Conservation (phyloP, 2,888 invertebrate species). For the Drosophila barbarae region DNA sequence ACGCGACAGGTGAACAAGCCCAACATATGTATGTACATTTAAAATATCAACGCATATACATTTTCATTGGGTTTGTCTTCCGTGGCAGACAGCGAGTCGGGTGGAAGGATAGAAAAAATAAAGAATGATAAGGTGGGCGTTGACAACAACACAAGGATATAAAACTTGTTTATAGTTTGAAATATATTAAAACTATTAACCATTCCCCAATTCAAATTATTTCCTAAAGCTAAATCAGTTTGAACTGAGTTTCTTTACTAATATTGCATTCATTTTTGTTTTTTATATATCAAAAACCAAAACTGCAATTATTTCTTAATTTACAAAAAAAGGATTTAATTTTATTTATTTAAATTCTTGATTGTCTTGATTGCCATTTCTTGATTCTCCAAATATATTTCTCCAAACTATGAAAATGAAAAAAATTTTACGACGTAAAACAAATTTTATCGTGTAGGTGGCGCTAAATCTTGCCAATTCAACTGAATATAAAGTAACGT, state of each 20-base stretch:
- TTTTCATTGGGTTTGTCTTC: background rate
- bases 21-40: background rate
- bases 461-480: no score
- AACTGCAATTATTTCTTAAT: no score
- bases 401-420: no score
- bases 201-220: background rate
- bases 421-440: no score
- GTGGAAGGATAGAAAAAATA: background rate
- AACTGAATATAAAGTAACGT: no score
- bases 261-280: background rate
- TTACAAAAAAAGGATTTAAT: no score
- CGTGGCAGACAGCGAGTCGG: background rate
- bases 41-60: background rate
- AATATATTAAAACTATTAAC: no score
- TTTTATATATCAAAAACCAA: background rate
- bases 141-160: background rate
- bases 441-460: no score
- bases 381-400: no score
- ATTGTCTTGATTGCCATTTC: no score
- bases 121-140: background rate
- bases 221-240: background rate
- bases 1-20: slow-evolving; percentile 52
- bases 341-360: no score
- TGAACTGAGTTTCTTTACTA: background rate
- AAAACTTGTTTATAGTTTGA: background rate